Evolutionary conservation across 1,140 invertebrate species (phyloP).

Genomic region (Lucilia sericata): DNA sequence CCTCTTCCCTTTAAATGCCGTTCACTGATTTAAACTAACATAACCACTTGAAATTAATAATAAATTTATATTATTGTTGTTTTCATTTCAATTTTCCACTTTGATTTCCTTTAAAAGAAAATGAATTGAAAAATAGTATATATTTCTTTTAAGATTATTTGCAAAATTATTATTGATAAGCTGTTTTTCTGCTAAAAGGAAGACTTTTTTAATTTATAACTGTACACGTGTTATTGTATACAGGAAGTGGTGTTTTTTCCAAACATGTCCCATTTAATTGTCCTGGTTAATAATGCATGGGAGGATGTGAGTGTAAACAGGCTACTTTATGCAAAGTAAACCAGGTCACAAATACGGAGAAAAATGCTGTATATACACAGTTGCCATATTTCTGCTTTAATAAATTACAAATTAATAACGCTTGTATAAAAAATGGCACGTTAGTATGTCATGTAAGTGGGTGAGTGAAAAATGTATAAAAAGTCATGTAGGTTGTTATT

Average conservation of each 20-base stretch:
- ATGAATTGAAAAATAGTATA: background rate
- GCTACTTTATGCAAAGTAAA: background rate
- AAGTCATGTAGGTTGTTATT: no score
- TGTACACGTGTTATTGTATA: background rate
- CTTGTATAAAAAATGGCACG: constrained; percentile 1
- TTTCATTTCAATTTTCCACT: no score
- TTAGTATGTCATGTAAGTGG: background rate
- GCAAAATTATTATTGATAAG: background rate
- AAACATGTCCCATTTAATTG: background rate
- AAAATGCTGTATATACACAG: background rate
- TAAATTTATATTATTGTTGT: no score
- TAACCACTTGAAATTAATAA: no score
- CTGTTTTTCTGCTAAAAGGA: background rate
- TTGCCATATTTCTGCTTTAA: background rate
- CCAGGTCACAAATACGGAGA: constrained; percentile 14
- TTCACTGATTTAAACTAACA: no score
- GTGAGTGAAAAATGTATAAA: background rate
- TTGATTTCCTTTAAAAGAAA: background rate
- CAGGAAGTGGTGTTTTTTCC: background rate
- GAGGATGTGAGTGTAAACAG: background rate
- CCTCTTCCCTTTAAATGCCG: no score
- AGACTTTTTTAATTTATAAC: background rate
- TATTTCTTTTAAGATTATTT: background rate
- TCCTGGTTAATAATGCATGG: background rate
- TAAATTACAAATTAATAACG: background rate